Percentiles rank a stretch among this genome's conserved stretches.
Conservation (phyloP, 2,113 vertebrate species). For the Drymodes brunneopygia region DNA sequence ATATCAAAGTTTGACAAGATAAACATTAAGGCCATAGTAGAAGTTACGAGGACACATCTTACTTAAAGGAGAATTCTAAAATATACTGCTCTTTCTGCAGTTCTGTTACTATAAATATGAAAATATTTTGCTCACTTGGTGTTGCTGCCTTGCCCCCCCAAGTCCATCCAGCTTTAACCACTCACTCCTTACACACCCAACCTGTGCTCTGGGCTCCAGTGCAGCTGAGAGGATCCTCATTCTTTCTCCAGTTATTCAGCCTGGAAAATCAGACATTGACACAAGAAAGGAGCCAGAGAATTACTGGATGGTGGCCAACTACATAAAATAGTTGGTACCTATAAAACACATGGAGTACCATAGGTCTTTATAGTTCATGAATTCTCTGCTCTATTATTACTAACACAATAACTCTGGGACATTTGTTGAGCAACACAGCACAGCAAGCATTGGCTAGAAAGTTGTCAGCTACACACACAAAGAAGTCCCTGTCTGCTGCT, state of each 20-base stretch:
- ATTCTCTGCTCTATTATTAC: constrained; percentile 14
- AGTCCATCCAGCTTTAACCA: background rate
- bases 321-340: constrained; percentile 20
- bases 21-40: background rate
- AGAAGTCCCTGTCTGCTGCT: background rate
- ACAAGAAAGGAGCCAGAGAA: background rate
- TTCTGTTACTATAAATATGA: background rate
- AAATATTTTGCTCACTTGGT: background rate
- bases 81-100: background rate
- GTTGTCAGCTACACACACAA: background rate
- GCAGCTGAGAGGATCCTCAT: background rate
- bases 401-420: background rate
- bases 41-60: background rate
- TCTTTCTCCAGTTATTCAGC: background rate
- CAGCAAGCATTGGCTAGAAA: background rate
- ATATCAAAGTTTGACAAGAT: background rate
- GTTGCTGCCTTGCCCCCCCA: background rate
- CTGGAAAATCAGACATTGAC: constrained; percentile 9
- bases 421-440: background rate
- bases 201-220: background rate
- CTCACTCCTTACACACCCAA: background rate
- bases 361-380: constrained; percentile 7
- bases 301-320: constrained; percentile 22
- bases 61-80: background rate
- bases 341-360: background rate